Evolutionary conservation across 2,797 vertebrate genomes (phyloP), one percentile per base, ranked within the genome.

Genomic region (Lutjanus campechanus): DNA sequence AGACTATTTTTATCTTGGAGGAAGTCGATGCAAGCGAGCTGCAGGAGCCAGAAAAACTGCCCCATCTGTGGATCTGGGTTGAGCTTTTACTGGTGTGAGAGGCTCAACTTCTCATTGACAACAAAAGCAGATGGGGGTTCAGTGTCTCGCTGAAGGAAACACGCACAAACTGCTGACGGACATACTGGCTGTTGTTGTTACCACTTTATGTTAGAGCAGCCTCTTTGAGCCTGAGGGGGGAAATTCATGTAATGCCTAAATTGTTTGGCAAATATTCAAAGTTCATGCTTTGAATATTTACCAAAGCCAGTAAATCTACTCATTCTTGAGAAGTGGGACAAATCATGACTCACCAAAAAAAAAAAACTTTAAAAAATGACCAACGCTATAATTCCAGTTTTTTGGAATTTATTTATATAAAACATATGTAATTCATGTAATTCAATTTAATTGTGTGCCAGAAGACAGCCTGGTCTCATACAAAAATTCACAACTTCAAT

Each of bases 1-100:
- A 67, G 53, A 84, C 87, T 87, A 85, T 90, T 89, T 89, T 84
- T 87, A 85, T 88, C 83, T 66, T 19, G 47, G 77, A 85, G 80
- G 79, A 89, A 82, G 85, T 90, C 11, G 1, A 73, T 69, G 70
- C 46, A 43, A 67, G 70, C 2, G 43, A 77, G 73, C 84, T 54
- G 79, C 43, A 71, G 83, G 55, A 77, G 67, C 58, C 44, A 66
- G 59, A 82, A 70, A 80, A 80, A 81, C 29, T 17, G 49, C 22
- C 68, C 49, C n/a, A 22, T 77, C 78, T 84, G 84, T 83, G 69
- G 66, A 78, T 77, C 44, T 64, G 67, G 47, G 65, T 68, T 46
- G 46, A 82, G 67, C 50, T 64, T 72, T 71, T 22, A 40, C 73
- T 71, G 65, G 53, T 74, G 66, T 46, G 58, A 77, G 43, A 70